These are phyloP conservation scores for Paguma larvata DNA, from an alignment of 2,797 vertebrate species.

Conservation along the genomic window DNA sequence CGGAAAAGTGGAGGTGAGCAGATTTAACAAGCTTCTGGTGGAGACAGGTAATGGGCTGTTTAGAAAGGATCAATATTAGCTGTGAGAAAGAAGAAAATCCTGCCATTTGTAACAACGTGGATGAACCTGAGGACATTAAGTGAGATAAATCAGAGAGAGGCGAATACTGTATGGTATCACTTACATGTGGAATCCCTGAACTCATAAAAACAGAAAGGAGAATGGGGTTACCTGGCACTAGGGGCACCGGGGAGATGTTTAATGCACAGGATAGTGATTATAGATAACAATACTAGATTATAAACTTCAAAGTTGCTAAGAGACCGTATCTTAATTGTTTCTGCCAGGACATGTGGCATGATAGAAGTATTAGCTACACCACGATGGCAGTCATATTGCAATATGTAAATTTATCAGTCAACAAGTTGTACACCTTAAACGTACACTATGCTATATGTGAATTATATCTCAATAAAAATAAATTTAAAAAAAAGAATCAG, in stretches of 20 bases:
- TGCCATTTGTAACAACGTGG: background rate
- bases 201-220: background rate
- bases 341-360: background rate
- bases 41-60: background rate
- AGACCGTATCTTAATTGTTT: background rate
- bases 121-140: background rate
- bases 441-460: background rate
- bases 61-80: background rate
- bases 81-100: background rate
- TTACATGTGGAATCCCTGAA: background rate
- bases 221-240: background rate
- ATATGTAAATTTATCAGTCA: background rate
- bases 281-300: background rate
- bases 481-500: background rate
- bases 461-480: background rate
- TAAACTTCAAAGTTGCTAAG: constrained; percentile 1
- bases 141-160: background rate
- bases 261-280: background rate
- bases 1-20: background rate
- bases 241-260: background rate
- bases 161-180: background rate
- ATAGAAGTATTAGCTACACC: background rate
- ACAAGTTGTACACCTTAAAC: background rate
- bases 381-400: background rate
- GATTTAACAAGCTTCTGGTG: background rate